Evolutionary conservation across 1,140 invertebrate genomes (phyloP).

Genomic region (Pantala flavescens): DNA sequence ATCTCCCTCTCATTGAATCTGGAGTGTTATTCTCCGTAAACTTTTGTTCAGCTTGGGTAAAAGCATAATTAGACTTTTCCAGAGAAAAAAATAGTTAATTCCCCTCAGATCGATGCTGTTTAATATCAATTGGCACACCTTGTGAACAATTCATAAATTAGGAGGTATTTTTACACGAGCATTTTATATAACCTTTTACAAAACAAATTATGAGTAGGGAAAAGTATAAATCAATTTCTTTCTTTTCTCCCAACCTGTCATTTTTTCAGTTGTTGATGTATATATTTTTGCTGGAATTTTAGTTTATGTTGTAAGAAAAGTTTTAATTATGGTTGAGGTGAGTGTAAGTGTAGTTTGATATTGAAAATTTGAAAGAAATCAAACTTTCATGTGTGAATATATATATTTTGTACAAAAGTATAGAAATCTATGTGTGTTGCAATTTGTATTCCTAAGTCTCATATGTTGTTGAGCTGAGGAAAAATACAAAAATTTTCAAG

Average conservation of each 20-base stretch:
- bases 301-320: background rate
- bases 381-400: background rate
- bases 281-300: conserved; percentile 5
- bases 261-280: background rate
- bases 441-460: background rate
- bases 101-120: background rate
- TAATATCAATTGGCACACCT: background rate
- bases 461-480: background rate
- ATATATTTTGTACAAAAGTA: conserved; percentile 11
- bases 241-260: background rate
- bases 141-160: conserved; percentile 8
- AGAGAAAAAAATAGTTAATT: background rate
- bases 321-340: background rate
- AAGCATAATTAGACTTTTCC: too few relatives aligned
- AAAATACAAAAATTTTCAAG: background rate
- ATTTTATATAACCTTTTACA: conserved; percentile 5
- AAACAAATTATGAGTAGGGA: background rate
- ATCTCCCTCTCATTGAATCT: background rate
- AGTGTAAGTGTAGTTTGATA: background rate
- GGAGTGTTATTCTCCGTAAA: background rate
- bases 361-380: background rate
- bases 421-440: conserved; percentile 10
- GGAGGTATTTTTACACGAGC: conserved; percentile 8
- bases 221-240: background rate
- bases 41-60: too few relatives aligned